Evolutionary conservation across 2,888 invertebrate genomes (phyloP), one percentile per base, ranked within the genome.

Genomic region (Tenthredo notha): DNA sequence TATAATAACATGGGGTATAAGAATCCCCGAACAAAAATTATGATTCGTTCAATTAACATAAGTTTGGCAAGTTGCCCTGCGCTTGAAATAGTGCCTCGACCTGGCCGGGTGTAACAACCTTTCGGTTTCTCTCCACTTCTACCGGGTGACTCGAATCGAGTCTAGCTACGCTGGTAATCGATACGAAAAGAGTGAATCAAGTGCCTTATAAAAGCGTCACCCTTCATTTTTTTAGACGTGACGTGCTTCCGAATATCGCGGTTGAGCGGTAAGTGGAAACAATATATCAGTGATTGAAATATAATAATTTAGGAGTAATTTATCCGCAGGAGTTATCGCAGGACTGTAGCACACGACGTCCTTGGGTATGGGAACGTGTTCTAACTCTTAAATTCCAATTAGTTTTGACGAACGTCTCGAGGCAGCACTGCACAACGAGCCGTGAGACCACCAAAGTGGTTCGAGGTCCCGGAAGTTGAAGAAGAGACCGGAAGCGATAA

Each of bases 71-170:
- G 88, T 85, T 90, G 92, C 92, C 92, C 86, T 85, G 85, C 78
- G 90, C 90, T 91, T 87, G 89, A 91, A 92, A 92, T 93, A 93
- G 90, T 87, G 88, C 87, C 88, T 87, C 88, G 89, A 89, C 89
- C 88, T 88, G 88, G 85, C 87, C 83, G 92, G 87, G 92, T 90
- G 92, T 92, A 92, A 92, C 92, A 92, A 92, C 93, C 92, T 92
- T 91, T 90, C 87, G 88, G 88, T 89, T 90, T 91, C 89, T 89
- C 85, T 78, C 18, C 47, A 47, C 65, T 29, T 65, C 83, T 83
- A 83, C 40, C 83, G 83, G 83, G 83, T 83, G 83, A 33, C 29
- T 43, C 67, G 67, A 67, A 7, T 58, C 78, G 10, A 37, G 78
- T 29, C 47, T 78, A 10, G 12, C 61, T 15, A 40, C 12, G 15